A percentile compares a stretch with the other conserved stretches of the same genome.
phyloP scores from a whole-genome alignment of 2,888 invertebrate genomes.

The Pemphredon lugubris region DNA sequence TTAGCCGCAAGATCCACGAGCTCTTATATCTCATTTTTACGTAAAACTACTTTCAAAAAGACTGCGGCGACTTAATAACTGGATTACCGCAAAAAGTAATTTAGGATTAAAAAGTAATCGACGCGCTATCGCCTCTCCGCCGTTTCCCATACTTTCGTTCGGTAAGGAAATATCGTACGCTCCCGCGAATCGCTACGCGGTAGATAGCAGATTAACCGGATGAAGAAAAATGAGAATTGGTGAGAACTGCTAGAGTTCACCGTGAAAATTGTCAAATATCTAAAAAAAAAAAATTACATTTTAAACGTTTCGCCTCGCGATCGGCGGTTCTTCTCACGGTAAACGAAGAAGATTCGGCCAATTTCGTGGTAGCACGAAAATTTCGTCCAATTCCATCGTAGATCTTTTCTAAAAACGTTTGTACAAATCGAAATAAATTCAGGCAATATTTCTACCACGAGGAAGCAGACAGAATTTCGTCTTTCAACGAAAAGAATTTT shows the following conservation, averaged over 20 bases:
- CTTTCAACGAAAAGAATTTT: too few species aligned
- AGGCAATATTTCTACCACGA: too few species aligned
- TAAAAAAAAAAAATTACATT: neutral
- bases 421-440: too few species aligned
- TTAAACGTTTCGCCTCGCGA: neutral
- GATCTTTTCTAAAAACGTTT: too few species aligned
- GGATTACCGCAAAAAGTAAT: constrained; percentile 65
- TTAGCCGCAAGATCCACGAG: neutral
- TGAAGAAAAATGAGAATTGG: constrained; percentile 40
- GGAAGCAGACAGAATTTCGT: too few species aligned
- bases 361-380: too few species aligned
- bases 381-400: too few species aligned
- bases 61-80: constrained; percentile 58
- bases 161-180: constrained; percentile 44
- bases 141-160: constrained; percentile 29
- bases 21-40: constrained; percentile 19
- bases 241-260: neutral
- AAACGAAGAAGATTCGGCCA: too few species aligned
- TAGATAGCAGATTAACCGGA: constrained; percentile 42
- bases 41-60: constrained; percentile 24
- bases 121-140: constrained; percentile 43
- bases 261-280: constrained; percentile 7
- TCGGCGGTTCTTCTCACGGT: neutral
- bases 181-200: constrained; percentile 24
- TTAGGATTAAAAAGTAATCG: constrained; percentile 68